A percentile compares a stretch with the other conserved stretches of the same genome.
Conservation (phyloP, 2,888 invertebrate species). For the Dryococelus australis region DNA sequence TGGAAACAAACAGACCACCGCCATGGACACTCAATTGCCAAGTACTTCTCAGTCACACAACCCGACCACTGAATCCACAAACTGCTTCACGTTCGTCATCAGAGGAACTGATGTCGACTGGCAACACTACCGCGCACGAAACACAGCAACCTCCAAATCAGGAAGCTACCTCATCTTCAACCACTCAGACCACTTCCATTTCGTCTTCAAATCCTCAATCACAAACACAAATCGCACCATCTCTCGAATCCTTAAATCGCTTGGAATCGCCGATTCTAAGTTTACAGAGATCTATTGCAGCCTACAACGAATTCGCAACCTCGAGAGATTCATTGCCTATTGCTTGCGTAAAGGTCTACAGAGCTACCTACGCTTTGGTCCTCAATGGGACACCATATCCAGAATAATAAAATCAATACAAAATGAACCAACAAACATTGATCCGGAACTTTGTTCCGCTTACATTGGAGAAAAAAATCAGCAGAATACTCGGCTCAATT, state of each 20-base stretch:
- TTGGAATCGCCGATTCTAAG: neutral
- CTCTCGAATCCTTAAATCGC: neutral
- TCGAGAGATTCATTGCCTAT: neutral
- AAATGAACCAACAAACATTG: neutral
- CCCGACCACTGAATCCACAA: no score
- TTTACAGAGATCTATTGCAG: neutral
- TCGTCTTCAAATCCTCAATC: neutral
- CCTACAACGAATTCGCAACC: neutral
- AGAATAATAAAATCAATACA: neutral
- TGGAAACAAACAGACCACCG: no score
- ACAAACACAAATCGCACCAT: neutral
- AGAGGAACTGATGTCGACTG: no score
- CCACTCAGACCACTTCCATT: neutral
- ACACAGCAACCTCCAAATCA: neutral
- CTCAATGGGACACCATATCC: neutral
- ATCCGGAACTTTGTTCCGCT: neutral
- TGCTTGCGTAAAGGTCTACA: neutral
- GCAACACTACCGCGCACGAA: neutral
- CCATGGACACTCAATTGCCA: no score
- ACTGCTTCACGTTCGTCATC: no score
- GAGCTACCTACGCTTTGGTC: neutral
- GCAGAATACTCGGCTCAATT: neutral
- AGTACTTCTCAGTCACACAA: no score
- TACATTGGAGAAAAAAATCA: neutral
- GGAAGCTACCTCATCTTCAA: neutral